Evolutionary conservation across 1,140 invertebrate genomes (phyloP), one percentile per base, ranked within the genome.

Genomic region (Magallana gigas): DNA sequence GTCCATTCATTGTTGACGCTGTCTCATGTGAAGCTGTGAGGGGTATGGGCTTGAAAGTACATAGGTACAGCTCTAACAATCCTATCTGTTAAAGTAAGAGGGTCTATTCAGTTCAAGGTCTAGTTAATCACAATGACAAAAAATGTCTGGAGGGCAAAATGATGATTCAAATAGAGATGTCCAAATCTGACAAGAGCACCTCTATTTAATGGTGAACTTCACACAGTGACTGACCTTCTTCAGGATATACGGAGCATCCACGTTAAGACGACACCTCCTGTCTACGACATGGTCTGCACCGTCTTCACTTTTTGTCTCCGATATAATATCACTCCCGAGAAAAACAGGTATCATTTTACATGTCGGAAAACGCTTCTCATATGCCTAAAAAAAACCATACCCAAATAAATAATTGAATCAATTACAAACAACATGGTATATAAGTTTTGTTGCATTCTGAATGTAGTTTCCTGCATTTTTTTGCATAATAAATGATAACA

Each of bases 331-430:
- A 94, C 98, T 98, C 80, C 98, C 98, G 1, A 99, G 95, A 92
- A 99, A 98, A 84, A 99, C 97, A 64, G 98, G 98, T 93, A 99
- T 99, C 96, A 98, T 97, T 62, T 98, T 97, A 95, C 98, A 99
- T 60, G 96, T 98, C 36, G 98, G 98, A 95, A 99, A 99, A 82
- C 98, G 96, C 88, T 97, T 96, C 95, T 99, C 97, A 94, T 99
- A 99, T 57, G 98, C 98, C 98, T 99, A 94, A 11, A 95, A 95
- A 58, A 29, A 68, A 56, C 57, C 9, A 57, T 83, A 83, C 12
- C 4, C 2, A 48, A 48, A 48, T 48, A 48, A 48, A 48, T 48
- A 48, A 48, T 5, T 48, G 36, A 48, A 48, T 48, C 36, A 48
- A 48, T 48, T 48, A 48, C 36, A 48, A 48, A 48, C 36, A 4